phyloP scores from a whole-genome alignment of 2,797 vertebrate species.

The Paguma larvata region DNA sequence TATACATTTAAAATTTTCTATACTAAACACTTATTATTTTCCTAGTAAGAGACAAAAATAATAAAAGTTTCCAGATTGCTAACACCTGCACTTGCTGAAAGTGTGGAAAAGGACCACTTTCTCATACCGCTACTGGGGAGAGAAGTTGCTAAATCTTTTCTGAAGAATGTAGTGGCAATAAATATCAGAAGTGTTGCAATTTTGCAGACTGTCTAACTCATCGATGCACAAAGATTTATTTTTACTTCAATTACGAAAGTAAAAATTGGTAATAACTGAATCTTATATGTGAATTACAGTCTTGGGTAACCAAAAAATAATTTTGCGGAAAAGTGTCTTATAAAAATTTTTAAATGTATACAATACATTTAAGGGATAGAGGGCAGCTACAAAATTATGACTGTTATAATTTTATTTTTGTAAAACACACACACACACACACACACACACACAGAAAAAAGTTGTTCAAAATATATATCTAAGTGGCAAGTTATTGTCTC shows the following conservation, averaged over 20 bases:
- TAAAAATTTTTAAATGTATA: not conserved
- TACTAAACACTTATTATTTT: conserved; percentile 22
- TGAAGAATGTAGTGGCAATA: conserved; percentile 18
- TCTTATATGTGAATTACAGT: not conserved
- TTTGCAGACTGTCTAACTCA: not conserved
- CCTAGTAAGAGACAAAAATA: conserved; percentile 34
- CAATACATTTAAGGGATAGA: conserved; percentile 1
- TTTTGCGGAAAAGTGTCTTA: conserved; percentile 5
- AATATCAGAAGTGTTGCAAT: not conserved
- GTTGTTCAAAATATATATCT: not conserved
- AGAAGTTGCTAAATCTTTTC: conserved; percentile 48
- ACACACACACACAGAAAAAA: not conserved
- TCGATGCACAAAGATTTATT: conserved; percentile 6
- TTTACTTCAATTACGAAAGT: not conserved
- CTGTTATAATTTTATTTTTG: conserved; percentile 29
- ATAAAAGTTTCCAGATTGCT: conserved; percentile 49
- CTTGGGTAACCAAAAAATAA: not conserved
- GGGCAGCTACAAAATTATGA: not conserved
- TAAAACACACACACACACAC: not conserved
- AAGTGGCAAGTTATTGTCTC: conserved; percentile 35
- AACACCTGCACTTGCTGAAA: not conserved
- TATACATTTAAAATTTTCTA: conserved; percentile 21
- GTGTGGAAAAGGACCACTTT: conserved; percentile 26
- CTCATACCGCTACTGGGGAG: conserved; percentile 42
- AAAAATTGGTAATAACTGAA: conserved; percentile 44